Evolutionary conservation across 2,797 vertebrate species (phyloP).

Genomic region (Rhinoraja longicauda): DNA sequence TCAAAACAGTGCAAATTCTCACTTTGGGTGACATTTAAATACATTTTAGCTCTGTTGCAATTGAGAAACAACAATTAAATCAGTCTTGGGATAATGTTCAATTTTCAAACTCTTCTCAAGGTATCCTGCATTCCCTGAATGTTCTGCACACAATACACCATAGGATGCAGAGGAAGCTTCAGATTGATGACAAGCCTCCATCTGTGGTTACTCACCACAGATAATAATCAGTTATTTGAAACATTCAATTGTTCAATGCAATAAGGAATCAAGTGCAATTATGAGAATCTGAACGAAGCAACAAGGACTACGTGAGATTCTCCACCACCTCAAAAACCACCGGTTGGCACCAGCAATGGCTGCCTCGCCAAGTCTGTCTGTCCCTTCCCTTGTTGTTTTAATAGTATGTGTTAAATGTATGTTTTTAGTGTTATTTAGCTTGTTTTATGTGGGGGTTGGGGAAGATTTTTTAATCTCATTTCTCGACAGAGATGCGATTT

Average conservation of each 20-base stretch:
- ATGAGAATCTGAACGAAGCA: background rate
- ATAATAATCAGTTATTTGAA: background rate
- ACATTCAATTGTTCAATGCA: background rate
- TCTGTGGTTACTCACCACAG: background rate
- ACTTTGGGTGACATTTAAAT: background rate
- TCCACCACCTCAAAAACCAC: background rate
- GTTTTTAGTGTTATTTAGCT: too few species aligned
- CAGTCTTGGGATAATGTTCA: background rate
- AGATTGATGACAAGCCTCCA: background rate
- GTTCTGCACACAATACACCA: background rate
- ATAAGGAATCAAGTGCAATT: background rate
- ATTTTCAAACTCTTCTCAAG: background rate
- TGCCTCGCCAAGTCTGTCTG: too few species aligned
- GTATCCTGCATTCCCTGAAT: background rate
- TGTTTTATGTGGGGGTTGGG: too few species aligned
- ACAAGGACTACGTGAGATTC: background rate
- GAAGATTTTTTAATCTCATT: too few species aligned
- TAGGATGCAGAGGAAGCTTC: background rate
- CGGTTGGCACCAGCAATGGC: too few species aligned
- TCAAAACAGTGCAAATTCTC: constrained; percentile 3
- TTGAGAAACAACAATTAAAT: background rate
- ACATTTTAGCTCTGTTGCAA: background rate
- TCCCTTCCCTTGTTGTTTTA: too few species aligned
- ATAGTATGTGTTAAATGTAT: too few species aligned
- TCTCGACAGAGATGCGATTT: too few species aligned